Evolutionary conservation across 2,888 invertebrate genomes (phyloP), one percentile per base, ranked within the genome.

Genomic region (Torymus texanus): DNA sequence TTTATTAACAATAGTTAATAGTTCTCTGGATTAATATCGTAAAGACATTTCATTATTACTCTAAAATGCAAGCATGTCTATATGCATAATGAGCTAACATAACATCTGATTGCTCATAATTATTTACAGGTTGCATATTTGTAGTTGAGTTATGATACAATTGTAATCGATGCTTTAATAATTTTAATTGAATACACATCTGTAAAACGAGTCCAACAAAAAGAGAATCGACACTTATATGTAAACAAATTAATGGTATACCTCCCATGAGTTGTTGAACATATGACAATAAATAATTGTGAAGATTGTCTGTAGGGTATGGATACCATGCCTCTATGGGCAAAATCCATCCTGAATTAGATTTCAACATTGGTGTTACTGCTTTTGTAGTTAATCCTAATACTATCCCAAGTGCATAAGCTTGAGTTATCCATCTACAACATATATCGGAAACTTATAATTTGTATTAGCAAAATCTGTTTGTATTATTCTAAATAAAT

Each of bases 271-370:
- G 5, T 74, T 81, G 77, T 24, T 63, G 71, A 56, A 62, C 16
- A 16, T 81, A 81, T 2, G 74, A 14, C 12, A 75, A 14, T n/a
- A 81, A 71, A 21, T 74, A 81, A 56, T 41, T 70, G 12, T 13
- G 2, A 2, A 58, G 3, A 56, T 66, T 74, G n/a, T 74, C 58
- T 50, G 50, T 63, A n/a, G 66, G 11, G 8, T 81, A 81, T 2
- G 81, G 81, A 75, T 79, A 81, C 79, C 81, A 79, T 41, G 62
- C 71, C n/a, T 72, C 67, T 24, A 81, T 58, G 5, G 79, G 79
- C 29, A 81, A 75, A 53, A 62, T 41, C 68, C 63, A 77, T n/a
- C 58, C 21, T 21, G 63, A 51, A 12, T 78, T n/a, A 18, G 65
- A 66, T 66, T 18, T 66, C 4, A 80, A 12, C 66, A 78, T 61